Conservation (phyloP, 2,113 vertebrate genomes). For the Ptyas mucosa region DNA sequence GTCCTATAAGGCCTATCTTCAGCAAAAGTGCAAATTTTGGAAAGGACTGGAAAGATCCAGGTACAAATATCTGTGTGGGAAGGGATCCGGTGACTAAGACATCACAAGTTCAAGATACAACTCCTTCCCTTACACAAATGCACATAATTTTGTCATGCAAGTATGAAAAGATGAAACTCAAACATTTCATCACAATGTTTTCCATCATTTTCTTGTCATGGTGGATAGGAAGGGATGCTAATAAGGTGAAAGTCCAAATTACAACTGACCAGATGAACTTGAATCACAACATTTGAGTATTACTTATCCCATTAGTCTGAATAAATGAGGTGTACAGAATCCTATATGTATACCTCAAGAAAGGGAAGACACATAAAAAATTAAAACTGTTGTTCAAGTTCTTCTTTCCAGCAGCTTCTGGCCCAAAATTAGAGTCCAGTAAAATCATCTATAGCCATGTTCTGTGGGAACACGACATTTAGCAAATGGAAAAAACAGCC, state of each 20-base stretch:
- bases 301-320: not conserved
- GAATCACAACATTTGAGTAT: not conserved
- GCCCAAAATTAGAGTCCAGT: not conserved
- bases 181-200: not conserved
- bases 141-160: not conserved
- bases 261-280: not conserved
- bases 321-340: not conserved
- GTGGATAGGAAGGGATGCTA: not conserved
- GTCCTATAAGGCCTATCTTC: not conserved
- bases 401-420: not conserved
- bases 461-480: not conserved
- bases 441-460: too few species aligned
- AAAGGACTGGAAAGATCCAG: not conserved
- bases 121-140: not conserved
- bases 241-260: not conserved
- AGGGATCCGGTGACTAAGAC: not conserved
- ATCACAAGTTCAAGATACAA: not conserved
- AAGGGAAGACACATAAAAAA: not conserved
- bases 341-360: not conserved
- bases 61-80: not conserved
- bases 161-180: not conserved
- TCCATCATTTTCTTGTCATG: not conserved
- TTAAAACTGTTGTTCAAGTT: not conserved
- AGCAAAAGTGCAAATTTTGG: not conserved
- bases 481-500: not conserved